Conservation (phyloP, 1,140 invertebrate genomes). For the Choristoneura fumiferana region DNA sequence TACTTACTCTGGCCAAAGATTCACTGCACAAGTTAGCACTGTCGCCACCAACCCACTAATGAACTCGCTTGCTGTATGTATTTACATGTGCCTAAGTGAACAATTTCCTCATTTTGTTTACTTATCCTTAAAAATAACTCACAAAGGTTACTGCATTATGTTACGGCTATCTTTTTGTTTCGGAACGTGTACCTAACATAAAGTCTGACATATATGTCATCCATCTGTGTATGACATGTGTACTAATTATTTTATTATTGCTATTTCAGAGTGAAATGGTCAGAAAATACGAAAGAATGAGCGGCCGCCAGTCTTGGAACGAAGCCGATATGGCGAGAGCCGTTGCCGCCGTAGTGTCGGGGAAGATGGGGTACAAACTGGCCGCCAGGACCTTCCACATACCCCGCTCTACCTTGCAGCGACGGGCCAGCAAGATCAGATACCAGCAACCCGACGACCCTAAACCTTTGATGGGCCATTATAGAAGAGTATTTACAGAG, state of each 20-base stretch:
- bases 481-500: slow-evolving; percentile 67
- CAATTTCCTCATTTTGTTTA: too few relatives aligned
- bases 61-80: slow-evolving; percentile 13
- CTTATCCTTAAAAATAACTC: too few relatives aligned
- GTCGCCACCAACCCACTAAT: slow-evolving; percentile 7
- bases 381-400: slow-evolving; percentile 71
- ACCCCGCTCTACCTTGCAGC: slow-evolving; percentile 67
- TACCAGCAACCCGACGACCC: slow-evolving; percentile 65
- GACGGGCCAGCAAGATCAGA: slow-evolving; percentile 66
- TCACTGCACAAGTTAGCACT: slow-evolving; percentile 11
- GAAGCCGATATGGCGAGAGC: slow-evolving; percentile 75
- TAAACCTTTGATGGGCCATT: slow-evolving; percentile 70
- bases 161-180: too few relatives aligned
- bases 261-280: slow-evolving; percentile 69
- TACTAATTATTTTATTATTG: slow-evolving; percentile 17
- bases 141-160: too few relatives aligned
- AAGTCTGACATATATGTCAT: not conserved
- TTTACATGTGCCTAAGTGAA: not conserved
- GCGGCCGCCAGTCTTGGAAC: slow-evolving; percentile 72
- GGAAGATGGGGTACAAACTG: slow-evolving; percentile 75
- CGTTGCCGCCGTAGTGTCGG: slow-evolving; percentile 71
- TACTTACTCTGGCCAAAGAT: slow-evolving; percentile 15
- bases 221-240: not conserved
- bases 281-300: slow-evolving; percentile 75
- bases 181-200: too few relatives aligned